Percentiles rank a stretch among this genome's conserved stretches.
phyloP scores from a whole-genome alignment of 2,888 invertebrate species.

The Sesamia inferens region DNA sequence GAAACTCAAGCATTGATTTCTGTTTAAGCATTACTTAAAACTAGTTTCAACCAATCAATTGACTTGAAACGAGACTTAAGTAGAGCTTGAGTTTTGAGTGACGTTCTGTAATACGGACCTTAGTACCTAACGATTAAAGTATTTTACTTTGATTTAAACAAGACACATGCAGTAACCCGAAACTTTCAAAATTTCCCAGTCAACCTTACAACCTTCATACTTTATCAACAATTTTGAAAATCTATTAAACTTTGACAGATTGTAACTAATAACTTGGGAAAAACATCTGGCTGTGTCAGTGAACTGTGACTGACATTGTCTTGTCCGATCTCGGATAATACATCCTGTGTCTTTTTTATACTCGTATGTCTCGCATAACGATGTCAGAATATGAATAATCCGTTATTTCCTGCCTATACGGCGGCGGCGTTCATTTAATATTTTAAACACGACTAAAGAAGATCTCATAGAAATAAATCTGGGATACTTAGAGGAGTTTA shows the following conservation, averaged over 20 bases:
- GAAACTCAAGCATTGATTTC: too few relatives aligned
- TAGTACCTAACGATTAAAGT: neutral
- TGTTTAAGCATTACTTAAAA: too few relatives aligned
- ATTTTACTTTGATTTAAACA: neutral
- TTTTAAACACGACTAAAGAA: constrained; percentile 8
- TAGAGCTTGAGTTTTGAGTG: too few relatives aligned
- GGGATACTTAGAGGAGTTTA: neutral
- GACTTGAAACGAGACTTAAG: too few relatives aligned
- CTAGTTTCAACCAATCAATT: too few relatives aligned
- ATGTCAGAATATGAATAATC: constrained; percentile 30
- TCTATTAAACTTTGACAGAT: too few relatives aligned
- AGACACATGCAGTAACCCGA: too few relatives aligned
- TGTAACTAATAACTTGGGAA: neutral
- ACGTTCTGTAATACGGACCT: too few relatives aligned
- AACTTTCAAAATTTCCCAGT: too few relatives aligned
- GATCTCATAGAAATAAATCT: neutral
- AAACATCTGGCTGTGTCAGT: neutral
- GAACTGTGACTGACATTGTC: neutral
- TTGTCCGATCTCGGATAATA: constrained; percentile 18
- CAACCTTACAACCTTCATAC: too few relatives aligned
- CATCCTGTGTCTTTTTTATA: constrained; percentile 39
- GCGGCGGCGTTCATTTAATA: neutral
- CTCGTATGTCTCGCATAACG: constrained; percentile 6
- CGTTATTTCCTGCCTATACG: constrained; percentile 34
- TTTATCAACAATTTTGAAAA: too few relatives aligned